A percentile compares a stretch with the other conserved stretches of the same genome.
These are phyloP conservation scores for Mythimna ferrago DNA, from an alignment of 2,888 invertebrate genomes.

Conservation along the genomic window DNA sequence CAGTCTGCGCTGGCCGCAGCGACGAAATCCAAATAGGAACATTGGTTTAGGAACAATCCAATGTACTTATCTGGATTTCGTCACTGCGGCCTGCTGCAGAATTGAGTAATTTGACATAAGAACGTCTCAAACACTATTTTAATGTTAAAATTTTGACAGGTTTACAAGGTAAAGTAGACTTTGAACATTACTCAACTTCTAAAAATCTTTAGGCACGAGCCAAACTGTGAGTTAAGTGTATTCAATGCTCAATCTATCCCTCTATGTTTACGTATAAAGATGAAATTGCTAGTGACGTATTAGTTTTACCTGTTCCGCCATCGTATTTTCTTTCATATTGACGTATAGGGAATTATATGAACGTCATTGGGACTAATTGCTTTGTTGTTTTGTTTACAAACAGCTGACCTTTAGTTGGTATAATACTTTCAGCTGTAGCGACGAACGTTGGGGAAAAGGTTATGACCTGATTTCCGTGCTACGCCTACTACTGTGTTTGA, in stretches of 20 bases:
- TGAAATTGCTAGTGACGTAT: conserved; percentile 10
- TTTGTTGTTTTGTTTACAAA: conserved; percentile 30
- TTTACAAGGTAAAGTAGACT: too few relatives aligned
- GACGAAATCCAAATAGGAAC: too few relatives aligned
- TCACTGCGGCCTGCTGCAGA: too few relatives aligned
- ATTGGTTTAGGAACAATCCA: too few relatives aligned
- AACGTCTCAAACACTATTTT: too few relatives aligned
- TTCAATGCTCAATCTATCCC: neutral
- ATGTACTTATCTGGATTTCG: too few relatives aligned
- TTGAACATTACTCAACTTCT: too few relatives aligned
- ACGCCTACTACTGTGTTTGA: neutral
- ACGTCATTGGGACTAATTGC: conserved; percentile 8
- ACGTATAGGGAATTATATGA: conserved; percentile 27
- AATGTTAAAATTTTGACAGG: too few relatives aligned
- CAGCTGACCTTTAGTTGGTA: neutral
- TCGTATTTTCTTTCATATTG: neutral
- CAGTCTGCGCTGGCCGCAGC: too few relatives aligned
- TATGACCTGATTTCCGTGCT: conserved; percentile 9
- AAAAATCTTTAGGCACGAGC: too few relatives aligned
- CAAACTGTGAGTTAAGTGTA: neutral
- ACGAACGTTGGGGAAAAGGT: neutral
- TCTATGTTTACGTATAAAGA: conserved; percentile 1
- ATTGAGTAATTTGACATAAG: too few relatives aligned
- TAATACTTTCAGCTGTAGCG: neutral
- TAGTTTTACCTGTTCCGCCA: neutral